These are phyloP conservation scores for Gisinianus flammeolus DNA, from an alignment of 2,888 invertebrate species.

Conservation along the genomic window DNA sequence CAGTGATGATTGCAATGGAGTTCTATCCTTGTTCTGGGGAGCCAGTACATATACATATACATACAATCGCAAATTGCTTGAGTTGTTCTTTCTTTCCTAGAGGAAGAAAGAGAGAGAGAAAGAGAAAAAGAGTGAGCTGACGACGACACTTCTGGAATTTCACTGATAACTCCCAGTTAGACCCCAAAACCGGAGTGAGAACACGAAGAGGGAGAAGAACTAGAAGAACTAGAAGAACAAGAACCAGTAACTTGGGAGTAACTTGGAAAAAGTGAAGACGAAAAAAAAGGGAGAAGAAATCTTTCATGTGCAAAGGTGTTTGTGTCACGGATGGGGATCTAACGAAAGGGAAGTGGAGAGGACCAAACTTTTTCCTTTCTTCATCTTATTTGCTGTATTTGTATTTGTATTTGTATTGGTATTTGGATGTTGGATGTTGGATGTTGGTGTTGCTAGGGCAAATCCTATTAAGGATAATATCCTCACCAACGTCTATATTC, in stretches of 20 bases:
- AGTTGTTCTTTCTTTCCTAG: no score
- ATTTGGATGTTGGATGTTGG: neutral
- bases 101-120: neutral
- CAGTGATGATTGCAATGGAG: no score
- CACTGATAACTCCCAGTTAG: neutral
- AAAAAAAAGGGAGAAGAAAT: neutral
- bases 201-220: neutral
- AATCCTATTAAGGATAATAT: constrained; percentile 28
- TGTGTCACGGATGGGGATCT: constrained; percentile 9
- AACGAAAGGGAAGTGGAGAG: no score
- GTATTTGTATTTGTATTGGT: neutral
- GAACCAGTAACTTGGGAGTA: no score
- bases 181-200: neutral
- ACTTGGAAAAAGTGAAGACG: neutral
- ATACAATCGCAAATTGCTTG: no score
- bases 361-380: constrained; percentile 1
- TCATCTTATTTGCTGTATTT: neutral
- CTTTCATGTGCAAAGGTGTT: neutral
- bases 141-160: neutral
- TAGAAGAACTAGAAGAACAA: neutral
- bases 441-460: neutral
- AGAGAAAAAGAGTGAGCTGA: neutral
- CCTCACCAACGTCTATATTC: neutral
- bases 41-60: no score
- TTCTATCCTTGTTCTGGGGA: no score